These are phyloP conservation scores for Oncorhynchus tshawytscha DNA, from an alignment of 2,113 vertebrate genomes.

Conservation along the genomic window DNA sequence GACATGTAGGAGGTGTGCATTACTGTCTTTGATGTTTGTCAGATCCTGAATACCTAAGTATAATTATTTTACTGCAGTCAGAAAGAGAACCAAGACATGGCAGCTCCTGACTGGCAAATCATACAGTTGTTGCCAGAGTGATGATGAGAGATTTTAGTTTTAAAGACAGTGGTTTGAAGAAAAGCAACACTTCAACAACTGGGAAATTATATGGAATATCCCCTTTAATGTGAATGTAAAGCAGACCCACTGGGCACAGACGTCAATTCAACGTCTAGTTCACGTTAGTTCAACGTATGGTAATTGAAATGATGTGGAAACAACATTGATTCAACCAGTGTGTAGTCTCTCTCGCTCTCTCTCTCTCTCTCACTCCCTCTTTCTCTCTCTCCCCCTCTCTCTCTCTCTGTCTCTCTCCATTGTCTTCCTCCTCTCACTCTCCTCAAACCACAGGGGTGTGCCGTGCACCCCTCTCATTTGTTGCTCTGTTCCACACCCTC, in stretches of 20 bases:
- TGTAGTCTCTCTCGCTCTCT: not conserved
- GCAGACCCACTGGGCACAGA: no score
- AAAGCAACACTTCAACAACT: not conserved
- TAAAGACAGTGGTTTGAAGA: slow-evolving; percentile 2
- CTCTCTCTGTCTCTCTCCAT: not conserved
- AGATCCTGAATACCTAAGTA: slow-evolving; percentile 51
- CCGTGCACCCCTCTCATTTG: not conserved
- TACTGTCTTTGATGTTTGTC: slow-evolving; percentile 64
- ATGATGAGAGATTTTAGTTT: not conserved
- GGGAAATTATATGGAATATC: not conserved
- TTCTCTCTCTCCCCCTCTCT: not conserved
- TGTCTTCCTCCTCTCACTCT: not conserved
- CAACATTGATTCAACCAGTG: no score
- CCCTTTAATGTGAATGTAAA: no score
- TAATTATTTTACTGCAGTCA: slow-evolving; percentile 39
- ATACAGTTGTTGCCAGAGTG: slow-evolving; percentile 29
- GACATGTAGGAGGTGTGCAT: slow-evolving; percentile 48
- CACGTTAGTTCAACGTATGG: no score
- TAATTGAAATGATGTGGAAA: no score
- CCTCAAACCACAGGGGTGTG: slow-evolving; percentile 16
- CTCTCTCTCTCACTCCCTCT: not conserved
- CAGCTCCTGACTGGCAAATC: slow-evolving; percentile 32
- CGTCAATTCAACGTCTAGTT: no score
- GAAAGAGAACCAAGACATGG: slow-evolving; percentile 30
- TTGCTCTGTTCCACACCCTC: slow-evolving; percentile 3